phyloP scores from a whole-genome alignment of 2,888 invertebrate species.

The Rotaria socialis region DNA sequence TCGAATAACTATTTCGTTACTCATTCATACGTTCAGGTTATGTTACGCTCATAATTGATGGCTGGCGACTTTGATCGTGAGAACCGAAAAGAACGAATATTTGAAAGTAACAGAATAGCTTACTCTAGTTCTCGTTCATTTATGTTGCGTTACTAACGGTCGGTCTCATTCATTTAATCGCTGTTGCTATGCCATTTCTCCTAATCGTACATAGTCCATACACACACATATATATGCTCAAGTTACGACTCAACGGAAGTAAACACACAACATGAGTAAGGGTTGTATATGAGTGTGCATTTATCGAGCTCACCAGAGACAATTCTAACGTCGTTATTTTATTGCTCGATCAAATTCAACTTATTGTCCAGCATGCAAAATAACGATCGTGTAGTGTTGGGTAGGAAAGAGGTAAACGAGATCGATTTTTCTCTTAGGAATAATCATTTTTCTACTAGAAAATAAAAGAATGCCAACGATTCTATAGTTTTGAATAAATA shows the following conservation, averaged over 20 bases:
- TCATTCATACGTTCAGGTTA: neutral
- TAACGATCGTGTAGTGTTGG: neutral
- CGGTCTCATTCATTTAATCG: neutral
- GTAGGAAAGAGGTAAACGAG: neutral
- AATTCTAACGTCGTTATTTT: neutral
- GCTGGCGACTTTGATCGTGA: neutral
- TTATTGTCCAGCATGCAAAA: neutral
- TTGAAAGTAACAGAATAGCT: neutral
- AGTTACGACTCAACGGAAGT: constrained; percentile 2
- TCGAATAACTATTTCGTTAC: neutral
- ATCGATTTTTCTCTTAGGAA: neutral
- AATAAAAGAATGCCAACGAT: neutral
- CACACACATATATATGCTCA: neutral
- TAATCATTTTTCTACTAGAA: neutral
- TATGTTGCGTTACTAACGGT: neutral
- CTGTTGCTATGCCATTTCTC: neutral
- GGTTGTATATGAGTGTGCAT: neutral
- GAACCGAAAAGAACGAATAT: neutral
- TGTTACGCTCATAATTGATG: neutral
- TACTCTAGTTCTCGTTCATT: neutral
- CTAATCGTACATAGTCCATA: neutral
- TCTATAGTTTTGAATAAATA: no score
- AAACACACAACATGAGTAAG: neutral
- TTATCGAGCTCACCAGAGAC: neutral
- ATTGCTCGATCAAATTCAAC: neutral